A percentile compares a stretch with the other conserved stretches of the same genome.
phyloP scores from a whole-genome alignment of 2,113 vertebrate genomes.

The Agelaius phoeniceus region DNA sequence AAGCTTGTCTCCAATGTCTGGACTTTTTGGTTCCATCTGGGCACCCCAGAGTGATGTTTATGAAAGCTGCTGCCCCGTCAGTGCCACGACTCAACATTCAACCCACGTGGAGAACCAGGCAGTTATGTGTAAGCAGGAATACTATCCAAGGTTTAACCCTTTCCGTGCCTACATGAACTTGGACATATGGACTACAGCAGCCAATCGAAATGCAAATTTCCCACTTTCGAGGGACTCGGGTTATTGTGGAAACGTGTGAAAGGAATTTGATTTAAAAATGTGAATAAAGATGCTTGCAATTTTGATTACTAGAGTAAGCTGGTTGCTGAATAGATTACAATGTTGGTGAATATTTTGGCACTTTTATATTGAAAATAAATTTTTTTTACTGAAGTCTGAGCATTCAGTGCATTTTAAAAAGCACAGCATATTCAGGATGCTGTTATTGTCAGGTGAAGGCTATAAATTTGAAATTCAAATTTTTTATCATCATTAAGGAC shows the following conservation, averaged over 20 bases:
- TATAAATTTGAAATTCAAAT: not conserved
- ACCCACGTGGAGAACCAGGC: slow-evolving; percentile 84
- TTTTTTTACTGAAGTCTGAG: slow-evolving; percentile 75
- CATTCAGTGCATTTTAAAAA: slow-evolving; percentile 61
- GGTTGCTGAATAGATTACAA: slow-evolving; percentile 78
- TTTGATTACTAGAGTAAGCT: slow-evolving; percentile 80
- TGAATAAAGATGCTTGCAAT: slow-evolving; percentile 86
- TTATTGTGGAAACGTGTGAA: slow-evolving; percentile 93
- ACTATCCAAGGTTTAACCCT: slow-evolving; percentile 91
- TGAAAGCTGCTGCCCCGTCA: slow-evolving; percentile 86
- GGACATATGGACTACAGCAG: slow-evolving; percentile 96
- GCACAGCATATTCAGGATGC: not conserved
- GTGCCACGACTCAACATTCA: slow-evolving; percentile 79
- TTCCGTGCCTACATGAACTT: slow-evolving; percentile 98
- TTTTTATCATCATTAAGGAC: not conserved
- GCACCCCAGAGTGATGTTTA: slow-evolving; percentile 92
- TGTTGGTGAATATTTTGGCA: slow-evolving; percentile 85
- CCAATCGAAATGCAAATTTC: slow-evolving; percentile 89
- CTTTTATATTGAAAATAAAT: slow-evolving; percentile 87
- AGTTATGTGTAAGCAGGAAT: slow-evolving; percentile 83
- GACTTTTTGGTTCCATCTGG: slow-evolving; percentile 98
- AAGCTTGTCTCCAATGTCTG: slow-evolving; percentile 98
- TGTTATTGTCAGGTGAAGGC: not conserved
- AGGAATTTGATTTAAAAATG: slow-evolving; percentile 74
- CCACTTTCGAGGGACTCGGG: slow-evolving; percentile 93